Percentiles rank a stretch among this genome's conserved stretches.
These are phyloP conservation scores for Muscidifurax raptorellus DNA, from an alignment of 1,140 invertebrate species.

Conservation along the genomic window DNA sequence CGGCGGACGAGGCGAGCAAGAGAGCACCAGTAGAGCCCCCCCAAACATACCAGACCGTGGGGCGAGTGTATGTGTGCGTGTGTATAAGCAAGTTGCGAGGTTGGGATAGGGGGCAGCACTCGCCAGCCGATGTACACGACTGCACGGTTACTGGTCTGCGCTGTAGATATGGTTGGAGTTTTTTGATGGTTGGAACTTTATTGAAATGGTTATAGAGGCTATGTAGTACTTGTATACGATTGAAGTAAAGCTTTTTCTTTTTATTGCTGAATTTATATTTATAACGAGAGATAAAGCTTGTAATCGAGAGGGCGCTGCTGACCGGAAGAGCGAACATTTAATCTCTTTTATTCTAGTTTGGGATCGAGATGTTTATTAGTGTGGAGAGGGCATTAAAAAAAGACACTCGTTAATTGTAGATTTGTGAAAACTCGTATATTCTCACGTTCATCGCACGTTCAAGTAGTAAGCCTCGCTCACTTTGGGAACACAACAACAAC, in stretches of 20 bases:
- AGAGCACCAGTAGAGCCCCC: not conserved
- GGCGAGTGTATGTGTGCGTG: not conserved
- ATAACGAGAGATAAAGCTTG: too few relatives aligned
- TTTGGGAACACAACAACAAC: constrained; percentile 12
- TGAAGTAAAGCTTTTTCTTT: not conserved
- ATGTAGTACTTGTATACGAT: too few relatives aligned
- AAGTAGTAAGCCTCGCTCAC: constrained; percentile 11
- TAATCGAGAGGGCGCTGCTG: not conserved
- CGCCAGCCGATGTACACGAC: too few relatives aligned
- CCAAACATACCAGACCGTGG: not conserved
- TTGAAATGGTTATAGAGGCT: too few relatives aligned
- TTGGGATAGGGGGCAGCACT: not conserved
- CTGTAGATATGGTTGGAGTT: too few relatives aligned
- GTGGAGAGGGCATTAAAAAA: not conserved
- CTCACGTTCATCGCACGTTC: constrained; percentile 13
- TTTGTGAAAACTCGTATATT: constrained; percentile 45
- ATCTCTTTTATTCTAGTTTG: not conserved
- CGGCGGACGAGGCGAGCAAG: constrained; percentile 32
- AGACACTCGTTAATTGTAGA: not conserved
- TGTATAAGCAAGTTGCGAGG: not conserved
- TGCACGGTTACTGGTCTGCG: too few relatives aligned
- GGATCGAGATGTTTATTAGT: too few relatives aligned
- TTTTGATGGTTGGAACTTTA: too few relatives aligned
- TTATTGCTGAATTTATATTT: not conserved
- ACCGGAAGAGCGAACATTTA: not conserved